These are phyloP conservation scores for Caranx ignobilis DNA, from an alignment of 2,113 vertebrate species.

Conservation along the genomic window DNA sequence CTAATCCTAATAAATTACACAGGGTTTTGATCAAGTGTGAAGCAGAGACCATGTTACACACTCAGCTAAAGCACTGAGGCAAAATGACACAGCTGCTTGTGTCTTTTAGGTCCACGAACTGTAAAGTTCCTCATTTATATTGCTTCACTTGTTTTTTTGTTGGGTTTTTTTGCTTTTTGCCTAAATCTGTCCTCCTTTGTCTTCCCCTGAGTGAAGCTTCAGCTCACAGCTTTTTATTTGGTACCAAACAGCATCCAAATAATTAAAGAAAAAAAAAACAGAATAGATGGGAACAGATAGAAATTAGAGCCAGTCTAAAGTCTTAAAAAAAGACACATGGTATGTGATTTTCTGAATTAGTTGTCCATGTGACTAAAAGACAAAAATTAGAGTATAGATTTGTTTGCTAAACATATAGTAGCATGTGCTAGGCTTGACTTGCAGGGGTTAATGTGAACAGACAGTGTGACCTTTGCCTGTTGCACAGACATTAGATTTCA, in stretches of 20 bases:
- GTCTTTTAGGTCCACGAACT: not conserved
- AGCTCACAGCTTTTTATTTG: not conserved
- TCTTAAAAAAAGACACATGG: not conserved
- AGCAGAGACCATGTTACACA: not conserved
- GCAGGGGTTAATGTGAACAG: slow-evolving; percentile 6
- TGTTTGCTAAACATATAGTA: slow-evolving; percentile 7
- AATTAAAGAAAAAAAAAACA: not conserved
- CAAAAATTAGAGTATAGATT: not conserved
- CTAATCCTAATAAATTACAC: slow-evolving; percentile 11
- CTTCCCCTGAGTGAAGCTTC: not conserved
- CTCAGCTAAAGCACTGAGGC: not conserved
- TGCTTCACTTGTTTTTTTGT: not conserved
- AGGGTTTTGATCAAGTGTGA: not conserved
- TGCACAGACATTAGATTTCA: not conserved
- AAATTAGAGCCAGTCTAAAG: not conserved
- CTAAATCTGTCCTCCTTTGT: not conserved
- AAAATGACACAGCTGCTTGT: not conserved
- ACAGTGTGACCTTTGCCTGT: slow-evolving; percentile 19
- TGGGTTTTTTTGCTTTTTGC: too few relatives aligned
- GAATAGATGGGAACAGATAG: not conserved
- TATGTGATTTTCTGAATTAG: not conserved
- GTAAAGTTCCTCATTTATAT: not conserved
- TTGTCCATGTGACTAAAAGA: not conserved
- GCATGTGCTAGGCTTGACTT: not conserved
- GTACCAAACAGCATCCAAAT: not conserved